These are phyloP conservation scores for Atta colombica DNA, from an alignment of 1,140 invertebrate species.

Conservation along the genomic window DNA sequence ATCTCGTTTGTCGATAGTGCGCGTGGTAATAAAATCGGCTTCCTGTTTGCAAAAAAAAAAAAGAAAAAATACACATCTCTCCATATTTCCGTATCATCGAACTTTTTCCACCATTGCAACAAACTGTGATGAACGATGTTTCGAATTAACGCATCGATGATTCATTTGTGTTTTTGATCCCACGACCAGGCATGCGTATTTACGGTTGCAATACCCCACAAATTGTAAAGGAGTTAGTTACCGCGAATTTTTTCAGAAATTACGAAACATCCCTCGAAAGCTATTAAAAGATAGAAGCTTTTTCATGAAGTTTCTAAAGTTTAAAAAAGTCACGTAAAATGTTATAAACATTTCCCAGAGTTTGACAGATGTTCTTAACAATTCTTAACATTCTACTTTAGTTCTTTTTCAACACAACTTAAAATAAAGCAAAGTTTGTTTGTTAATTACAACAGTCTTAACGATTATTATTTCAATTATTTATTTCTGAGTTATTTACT, in stretches of 20 bases:
- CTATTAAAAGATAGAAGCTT: not conserved
- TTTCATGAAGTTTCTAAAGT: not conserved
- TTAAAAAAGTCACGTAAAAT: not conserved
- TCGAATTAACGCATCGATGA: not conserved
- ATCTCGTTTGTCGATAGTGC: slow-evolving; percentile 1
- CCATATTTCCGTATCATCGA: not conserved
- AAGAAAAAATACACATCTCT: not conserved
- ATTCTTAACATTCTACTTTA: not conserved
- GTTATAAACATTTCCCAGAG: not conserved
- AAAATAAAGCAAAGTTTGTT: not conserved
- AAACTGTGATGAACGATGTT: slow-evolving; percentile 19
- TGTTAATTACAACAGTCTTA: not conserved
- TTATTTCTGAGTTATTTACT: not conserved
- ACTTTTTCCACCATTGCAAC: not conserved
- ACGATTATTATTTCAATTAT: not conserved
- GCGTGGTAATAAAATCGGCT: not conserved
- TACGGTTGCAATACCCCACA: not conserved
- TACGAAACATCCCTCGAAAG: not conserved
- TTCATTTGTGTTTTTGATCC: not conserved
- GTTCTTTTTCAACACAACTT: not conserved
- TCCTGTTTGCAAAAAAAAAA: not conserved
- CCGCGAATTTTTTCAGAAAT: not conserved
- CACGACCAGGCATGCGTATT: slow-evolving; percentile 4
- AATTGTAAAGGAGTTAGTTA: slow-evolving; percentile 6
- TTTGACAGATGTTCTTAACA: not conserved